Evolutionary conservation across 2,797 vertebrate species (phyloP).

Genomic region (Chloroceryle inda): DNA sequence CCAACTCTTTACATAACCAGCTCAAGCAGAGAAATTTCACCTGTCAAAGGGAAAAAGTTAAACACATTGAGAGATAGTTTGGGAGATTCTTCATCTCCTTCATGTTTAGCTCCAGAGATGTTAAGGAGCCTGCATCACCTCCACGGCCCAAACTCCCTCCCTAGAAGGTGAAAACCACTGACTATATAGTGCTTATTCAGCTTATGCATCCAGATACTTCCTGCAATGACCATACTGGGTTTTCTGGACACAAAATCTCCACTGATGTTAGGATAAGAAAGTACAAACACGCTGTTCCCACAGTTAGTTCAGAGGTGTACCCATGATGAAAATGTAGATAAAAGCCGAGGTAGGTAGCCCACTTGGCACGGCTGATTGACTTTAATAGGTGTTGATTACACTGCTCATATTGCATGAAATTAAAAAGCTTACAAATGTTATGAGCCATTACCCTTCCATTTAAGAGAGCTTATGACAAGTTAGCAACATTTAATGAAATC

Average conservation of each 20-base stretch:
- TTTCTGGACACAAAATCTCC: background rate
- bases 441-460: conserved; percentile 86
- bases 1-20: background rate
- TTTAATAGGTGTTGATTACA: conserved; percentile 85
- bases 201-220: background rate
- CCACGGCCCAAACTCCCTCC: background rate
- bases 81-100: background rate
- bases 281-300: background rate
- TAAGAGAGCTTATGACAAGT: conserved; percentile 84
- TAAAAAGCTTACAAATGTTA: conserved; percentile 87
- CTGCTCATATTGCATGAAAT: conserved; percentile 87
- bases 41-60: background rate
- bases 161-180: background rate
- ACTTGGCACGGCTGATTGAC: conserved; percentile 79
- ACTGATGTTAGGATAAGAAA: background rate
- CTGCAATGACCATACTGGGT: background rate
- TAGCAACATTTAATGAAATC: conserved; percentile 84
- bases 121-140: background rate
- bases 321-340: conserved; percentile 70
- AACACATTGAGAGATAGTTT: rapidly evolving
- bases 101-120: background rate
- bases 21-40: background rate
- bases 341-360: conserved; percentile 75
- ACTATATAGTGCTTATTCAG: background rate
- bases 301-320: conserved; percentile 33